Evolutionary conservation across 1,140 invertebrate genomes (phyloP).

Genomic region (Scylla paramamosain): DNA sequence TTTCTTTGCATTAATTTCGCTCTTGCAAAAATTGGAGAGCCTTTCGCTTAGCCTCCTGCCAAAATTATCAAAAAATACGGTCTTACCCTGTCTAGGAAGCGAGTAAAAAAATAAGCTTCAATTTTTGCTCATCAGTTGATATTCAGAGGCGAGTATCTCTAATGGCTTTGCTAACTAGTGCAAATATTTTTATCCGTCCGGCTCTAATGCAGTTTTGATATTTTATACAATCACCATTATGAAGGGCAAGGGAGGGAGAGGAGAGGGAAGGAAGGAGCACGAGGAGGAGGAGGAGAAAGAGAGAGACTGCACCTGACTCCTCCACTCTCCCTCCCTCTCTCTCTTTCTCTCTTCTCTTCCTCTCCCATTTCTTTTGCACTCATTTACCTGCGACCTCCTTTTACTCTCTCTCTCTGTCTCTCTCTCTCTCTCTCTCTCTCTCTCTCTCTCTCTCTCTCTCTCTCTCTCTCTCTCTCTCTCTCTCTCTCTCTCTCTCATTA

Average conservation of each 20-base stretch:
- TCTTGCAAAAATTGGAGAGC: slow-evolving; percentile 60
- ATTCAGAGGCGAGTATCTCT: slow-evolving; percentile 74
- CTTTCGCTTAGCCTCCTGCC: slow-evolving; percentile 67
- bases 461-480: not conserved
- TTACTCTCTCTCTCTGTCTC: not conserved
- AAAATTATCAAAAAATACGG: slow-evolving; percentile 66
- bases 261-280: not conserved
- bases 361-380: not conserved
- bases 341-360: not conserved
- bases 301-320: slow-evolving; percentile 2
- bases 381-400: not conserved
- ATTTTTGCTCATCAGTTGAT: slow-evolving; percentile 75
- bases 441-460: not conserved
- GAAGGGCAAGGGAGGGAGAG: slow-evolving; percentile 37
- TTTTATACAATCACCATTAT: slow-evolving; percentile 75
- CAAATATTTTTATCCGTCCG: slow-evolving; percentile 74
- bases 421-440: not conserved
- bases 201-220: slow-evolving; percentile 74
- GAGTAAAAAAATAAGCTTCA: slow-evolving; percentile 56
- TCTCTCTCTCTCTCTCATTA: not conserved
- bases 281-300: not conserved
- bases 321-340: not conserved
- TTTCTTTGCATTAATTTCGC: slow-evolving; percentile 75
- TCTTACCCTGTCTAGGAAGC: slow-evolving; percentile 68
- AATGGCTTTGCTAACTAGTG: slow-evolving; percentile 75